Percentiles rank a stretch among this genome's conserved stretches.
These are phyloP conservation scores for Nezara viridula DNA, from an alignment of 2,888 invertebrate genomes.

Conservation along the genomic window DNA sequence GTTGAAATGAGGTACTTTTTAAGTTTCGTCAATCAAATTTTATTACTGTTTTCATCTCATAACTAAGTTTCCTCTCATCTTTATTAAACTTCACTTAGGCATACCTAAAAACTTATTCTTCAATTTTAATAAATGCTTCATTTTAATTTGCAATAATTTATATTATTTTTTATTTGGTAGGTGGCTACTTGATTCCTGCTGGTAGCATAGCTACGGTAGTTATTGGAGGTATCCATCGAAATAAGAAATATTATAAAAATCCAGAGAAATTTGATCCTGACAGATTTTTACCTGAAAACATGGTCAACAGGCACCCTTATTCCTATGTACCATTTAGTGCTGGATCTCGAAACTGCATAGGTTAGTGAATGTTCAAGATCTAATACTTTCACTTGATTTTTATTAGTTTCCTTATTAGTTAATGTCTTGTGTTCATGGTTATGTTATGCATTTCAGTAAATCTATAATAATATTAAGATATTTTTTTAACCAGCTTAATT, in stretches of 20 bases:
- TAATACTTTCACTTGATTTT: not conserved
- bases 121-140: not conserved
- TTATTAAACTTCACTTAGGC: not conserved
- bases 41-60: no score
- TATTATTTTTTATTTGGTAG: slow-evolving; percentile 66
- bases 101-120: no score
- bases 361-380: slow-evolving; percentile 64
- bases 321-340: slow-evolving; percentile 71
- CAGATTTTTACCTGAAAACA: slow-evolving; percentile 70
- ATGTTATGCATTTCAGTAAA: not conserved
- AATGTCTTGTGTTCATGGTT: not conserved
- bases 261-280: slow-evolving; percentile 73
- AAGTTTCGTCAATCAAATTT: no score
- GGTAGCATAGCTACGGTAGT: slow-evolving; percentile 69
- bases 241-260: slow-evolving; percentile 71
- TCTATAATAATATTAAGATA: not conserved
- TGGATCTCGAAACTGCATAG: slow-evolving; percentile 70
- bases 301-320: slow-evolving; percentile 69
- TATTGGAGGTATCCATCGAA: slow-evolving; percentile 70
- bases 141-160: not conserved
- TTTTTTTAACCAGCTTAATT: no score
- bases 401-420: not conserved
- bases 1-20: no score
- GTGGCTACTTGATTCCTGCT: slow-evolving; percentile 68
- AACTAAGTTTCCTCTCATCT: not conserved